Evolutionary conservation across 2,113 vertebrate species (phyloP), one percentile per base, ranked within the genome.

Genomic region (Noctilio leporinus): DNA sequence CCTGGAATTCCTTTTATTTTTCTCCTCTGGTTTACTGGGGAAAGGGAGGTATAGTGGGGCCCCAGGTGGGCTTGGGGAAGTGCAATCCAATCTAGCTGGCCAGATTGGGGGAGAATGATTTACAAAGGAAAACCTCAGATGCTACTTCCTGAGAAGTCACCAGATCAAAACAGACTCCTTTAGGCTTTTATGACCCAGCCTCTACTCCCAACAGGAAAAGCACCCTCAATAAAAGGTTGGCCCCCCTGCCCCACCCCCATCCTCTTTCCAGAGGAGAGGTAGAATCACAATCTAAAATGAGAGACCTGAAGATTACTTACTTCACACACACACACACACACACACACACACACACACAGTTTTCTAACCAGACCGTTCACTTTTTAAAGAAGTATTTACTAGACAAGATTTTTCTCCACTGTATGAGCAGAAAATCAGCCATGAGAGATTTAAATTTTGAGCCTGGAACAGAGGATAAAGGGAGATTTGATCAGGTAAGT

Each of bases 121-220:
- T 98, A 97, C 96, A 97, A 93, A 97, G 97, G 91, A 97, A 97
- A 97, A 97, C 87, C 69, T 97, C 45, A 95, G 89, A 97, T 55
- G 86, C 94, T 72, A 93, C 97, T 98, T 98, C 98, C 97, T 98
- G 98, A 95, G 97, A 96, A 97, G 91, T 95, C 82, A 93, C 78
- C 90, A 98, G 97, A 97, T 98, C 97, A 97, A 97, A 98, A 97
- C 97, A 97, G 93, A 92, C 97, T 97, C 98, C 97, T 97, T 89
- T 91, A 88, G 89, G 97, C 82, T 94, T 98, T 98, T 98, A 98
- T 95, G 96, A 96, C 97, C 75, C 94, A 4, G 33, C 86, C 84
- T 95, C 93, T 95, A 92, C 91, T 97, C 95, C 70, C 62, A 84
- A 96, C 96, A 96, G 96, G 97, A 95, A 97, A 95, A 91, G 87